Percentiles rank a stretch among this genome's conserved stretches.
These are phyloP conservation scores for Balanococcus diminutus DNA, from an alignment of 2,888 invertebrate genomes.

Conservation along the genomic window DNA sequence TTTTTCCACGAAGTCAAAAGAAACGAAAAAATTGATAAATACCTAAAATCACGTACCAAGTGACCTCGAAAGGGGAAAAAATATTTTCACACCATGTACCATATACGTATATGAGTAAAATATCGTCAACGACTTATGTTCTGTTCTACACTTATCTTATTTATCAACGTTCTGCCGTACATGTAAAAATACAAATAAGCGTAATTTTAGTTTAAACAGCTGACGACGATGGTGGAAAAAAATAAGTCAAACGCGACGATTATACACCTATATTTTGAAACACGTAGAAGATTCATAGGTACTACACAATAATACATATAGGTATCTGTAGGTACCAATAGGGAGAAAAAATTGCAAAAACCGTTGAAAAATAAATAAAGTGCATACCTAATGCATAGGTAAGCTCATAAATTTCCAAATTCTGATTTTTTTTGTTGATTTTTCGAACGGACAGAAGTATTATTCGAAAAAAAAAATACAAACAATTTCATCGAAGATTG, in stretches of 20 bases:
- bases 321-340: no score
- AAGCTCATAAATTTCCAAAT: no score
- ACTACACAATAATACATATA: no score
- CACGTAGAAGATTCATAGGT: not conserved
- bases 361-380: not conserved
- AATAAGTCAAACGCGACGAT: not conserved
- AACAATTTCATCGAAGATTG: no score
- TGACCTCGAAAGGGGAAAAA: not conserved
- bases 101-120: not conserved
- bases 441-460: not conserved
- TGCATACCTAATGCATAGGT: not conserved
- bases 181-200: not conserved
- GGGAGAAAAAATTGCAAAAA: not conserved
- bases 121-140: not conserved
- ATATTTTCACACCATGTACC: not conserved
- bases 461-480: no score
- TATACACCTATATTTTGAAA: not conserved
- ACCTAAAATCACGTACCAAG: not conserved
- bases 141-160: not conserved
- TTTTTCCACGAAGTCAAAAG: not conserved
- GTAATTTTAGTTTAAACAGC: constrained; percentile 8
- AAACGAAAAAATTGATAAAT: not conserved
- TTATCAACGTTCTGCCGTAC: not conserved
- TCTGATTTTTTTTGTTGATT: not conserved
- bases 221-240: not conserved